Evolutionary conservation across 2,113 vertebrate genomes (phyloP), one percentile per base, ranked within the genome.

Genomic region (Engraulis encrasicolus): DNA sequence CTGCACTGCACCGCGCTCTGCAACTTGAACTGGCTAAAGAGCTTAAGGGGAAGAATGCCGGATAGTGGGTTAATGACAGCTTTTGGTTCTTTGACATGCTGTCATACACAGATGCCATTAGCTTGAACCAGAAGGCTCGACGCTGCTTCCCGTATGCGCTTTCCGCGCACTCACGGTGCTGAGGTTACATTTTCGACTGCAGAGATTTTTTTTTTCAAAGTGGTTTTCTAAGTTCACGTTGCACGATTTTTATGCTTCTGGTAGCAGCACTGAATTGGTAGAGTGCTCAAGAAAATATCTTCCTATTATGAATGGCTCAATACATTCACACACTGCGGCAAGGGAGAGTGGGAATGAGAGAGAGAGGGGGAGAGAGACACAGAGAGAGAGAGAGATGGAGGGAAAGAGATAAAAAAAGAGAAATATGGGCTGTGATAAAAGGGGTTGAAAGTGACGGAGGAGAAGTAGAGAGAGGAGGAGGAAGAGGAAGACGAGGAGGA

Each of bases 1-100:
- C 58, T 66, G n/a, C n/a, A n/a, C n/a, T n/a, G n/a, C n/a, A n/a
- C n/a, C n/a, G n/a, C n/a, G n/a, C n/a, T n/a, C n/a, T n/a, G 23
- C 27, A 66, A 66, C 58, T 66, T 66, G 58, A 66, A 66, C 58
- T 66, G 58, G n/a, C 58, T 66, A 66, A 66, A 23, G 0, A 66
- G 23, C 58, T 66, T 66, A 66, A n/a, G n/a, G 23, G 6, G 58
- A 66, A 66, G 58, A 31, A 66, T 27, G 58, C 7, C 12, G 23
- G 4, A 23, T 66, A 27, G 58, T 66, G 58, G 58, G 58, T 31
- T 66, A 66, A 66, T 66, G 58, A 66, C 58, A 31, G 23, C 23
- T 66, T 66, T 27, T 1, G 27, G 58, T 66, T 66, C 58, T 66
- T 66, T 66, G 58, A 66, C 58, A 66, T 7, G 58, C 23, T 31